Base-by-base conservation (phyloP, 2,888 invertebrate species). In the Boloria euphrosyne region DNA sequence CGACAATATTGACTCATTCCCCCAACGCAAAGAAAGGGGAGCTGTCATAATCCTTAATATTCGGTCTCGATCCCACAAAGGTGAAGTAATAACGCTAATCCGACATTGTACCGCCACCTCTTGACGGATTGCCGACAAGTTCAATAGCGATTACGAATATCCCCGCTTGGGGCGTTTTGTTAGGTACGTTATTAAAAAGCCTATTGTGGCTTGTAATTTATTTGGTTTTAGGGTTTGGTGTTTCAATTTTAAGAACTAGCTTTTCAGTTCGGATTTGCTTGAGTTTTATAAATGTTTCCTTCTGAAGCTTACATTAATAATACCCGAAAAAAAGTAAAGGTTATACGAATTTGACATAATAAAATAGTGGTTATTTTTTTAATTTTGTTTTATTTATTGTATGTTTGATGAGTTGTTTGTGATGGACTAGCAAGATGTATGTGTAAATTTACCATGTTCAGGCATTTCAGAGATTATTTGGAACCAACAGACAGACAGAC, bases 11-110 rank as follows among this genome's bases (percentile, higher is more conserved):
- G 58, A 44, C 64, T 49, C 49, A 58, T 50, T 17, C 64, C 51
- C 51, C 54, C 31, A 78, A 81, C 51, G 43, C 54, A 55, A 79
- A 81, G 83, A 78, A 82, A 81, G 79, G 87, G 85, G 83, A 84
- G 80, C 85, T 76, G 90, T 86, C 83, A 88, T 91, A 91, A 91
- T 90, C 91, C 90, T 77, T 85, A 90, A 91, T 91, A 91, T 90
- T 90, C 81, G 76, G 76, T 80, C 85, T 84, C 83, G 31, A 38
- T 89, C 89, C 83, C 85, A 90, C 90, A 90, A 90, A 90, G 87
- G 89, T 89, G 89, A 77, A 81, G 90, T 90, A 91, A 91, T 91
- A 91, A 86, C 88, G 85, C 87, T 91, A 89, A 91, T 90, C 89
- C 90, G 79, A 82, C 71, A 91, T 91, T 91, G 91, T 91, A 78